Evolutionary conservation across 1,140 invertebrate species (phyloP), one percentile per base, ranked within the genome.

Genomic region (Atta colombica): DNA sequence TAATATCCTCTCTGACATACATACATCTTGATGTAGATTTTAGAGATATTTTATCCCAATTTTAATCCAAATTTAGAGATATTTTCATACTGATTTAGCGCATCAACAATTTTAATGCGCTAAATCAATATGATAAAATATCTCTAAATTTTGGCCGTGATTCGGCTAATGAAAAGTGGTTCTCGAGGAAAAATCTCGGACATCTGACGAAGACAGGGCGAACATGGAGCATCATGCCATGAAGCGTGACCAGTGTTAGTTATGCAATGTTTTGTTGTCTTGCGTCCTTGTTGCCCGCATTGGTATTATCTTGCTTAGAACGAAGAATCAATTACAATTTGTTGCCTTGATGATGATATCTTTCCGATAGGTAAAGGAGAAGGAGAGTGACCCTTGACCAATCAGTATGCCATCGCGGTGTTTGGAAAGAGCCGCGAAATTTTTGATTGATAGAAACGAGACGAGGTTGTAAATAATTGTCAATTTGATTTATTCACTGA

Each of bases 231-330:
- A 92, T 93, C 92, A 89, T 85, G 91, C 92, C 88, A 87, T 91
- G 92, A 93, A 95, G 94, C 94, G 94, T 95, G 93, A 95, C 95
- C 93, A 90, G 91, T 84, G 84, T 93, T 93, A 92, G 94, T 95
- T 95, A 95, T 95, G 94, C 94, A 95, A 95, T 93, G 90, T 93
- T 94, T 94, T 90, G 93, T 93, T 94, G 91, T 92, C 84, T 90
- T 89, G 91, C 87, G 93, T 91, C 95, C 95, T 95, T 95, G 94
- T 91, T 93, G 89, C 90, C 91, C 87, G 90, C 90, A 93, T 90
- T 92, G 89, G 91, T 91, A 93, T 93, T 94, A 94, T 93, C 88
- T 93, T 92, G 90, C 89, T 92, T 85, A 81, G 89, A 93, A 89
- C 91, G 85, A 91, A 90, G 92, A 93, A 93, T 94, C 93, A 91